Conservation (phyloP, 1,140 invertebrate species). For the Danaus plexippus region DNA sequence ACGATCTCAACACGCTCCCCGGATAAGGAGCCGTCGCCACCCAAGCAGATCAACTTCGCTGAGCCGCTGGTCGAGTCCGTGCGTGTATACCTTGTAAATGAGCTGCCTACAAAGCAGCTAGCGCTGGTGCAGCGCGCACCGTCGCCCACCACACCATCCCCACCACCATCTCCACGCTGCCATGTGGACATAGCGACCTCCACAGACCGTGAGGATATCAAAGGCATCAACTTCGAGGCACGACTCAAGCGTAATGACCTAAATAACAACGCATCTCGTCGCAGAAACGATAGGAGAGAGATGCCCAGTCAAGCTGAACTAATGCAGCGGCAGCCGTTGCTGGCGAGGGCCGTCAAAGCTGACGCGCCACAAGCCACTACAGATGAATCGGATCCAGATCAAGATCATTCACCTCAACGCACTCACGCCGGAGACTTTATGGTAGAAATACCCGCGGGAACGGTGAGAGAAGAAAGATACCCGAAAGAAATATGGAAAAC, state of each 20-base stretch:
- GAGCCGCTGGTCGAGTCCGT: conserved; percentile 68
- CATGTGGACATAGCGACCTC: conserved; percentile 56
- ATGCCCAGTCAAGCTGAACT: conserved; percentile 68
- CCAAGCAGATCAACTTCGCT: conserved; percentile 55
- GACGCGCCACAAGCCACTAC: conserved; percentile 56
- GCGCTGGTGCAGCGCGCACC: conserved; percentile 36
- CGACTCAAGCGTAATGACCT: conserved; percentile 66
- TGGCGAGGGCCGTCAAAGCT: conserved; percentile 55
- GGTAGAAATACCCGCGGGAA: conserved; percentile 59
- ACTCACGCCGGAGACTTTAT: conserved; percentile 58
- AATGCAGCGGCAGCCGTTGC: conserved; percentile 68
- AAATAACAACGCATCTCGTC: conserved; percentile 65
- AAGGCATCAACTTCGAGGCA: conserved; percentile 61
- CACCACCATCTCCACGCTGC: conserved; percentile 32
- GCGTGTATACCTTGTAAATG: conserved; percentile 63
- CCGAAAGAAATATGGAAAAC: conserved; percentile 70
- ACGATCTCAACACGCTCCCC: conserved; percentile 64
- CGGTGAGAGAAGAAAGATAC: conserved; percentile 59
- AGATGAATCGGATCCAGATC: conserved; percentile 66
- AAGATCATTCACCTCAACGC: conserved; percentile 51
- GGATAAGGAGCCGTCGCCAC: conserved; percentile 54
- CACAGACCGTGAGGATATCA: conserved; percentile 56
- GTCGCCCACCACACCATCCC: conserved; percentile 28
- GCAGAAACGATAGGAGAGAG: conserved; percentile 28
- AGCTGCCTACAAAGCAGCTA: conserved; percentile 59